Evolutionary conservation across 2,113 vertebrate genomes (phyloP).

Genomic region (Notarius quadriscutis): DNA sequence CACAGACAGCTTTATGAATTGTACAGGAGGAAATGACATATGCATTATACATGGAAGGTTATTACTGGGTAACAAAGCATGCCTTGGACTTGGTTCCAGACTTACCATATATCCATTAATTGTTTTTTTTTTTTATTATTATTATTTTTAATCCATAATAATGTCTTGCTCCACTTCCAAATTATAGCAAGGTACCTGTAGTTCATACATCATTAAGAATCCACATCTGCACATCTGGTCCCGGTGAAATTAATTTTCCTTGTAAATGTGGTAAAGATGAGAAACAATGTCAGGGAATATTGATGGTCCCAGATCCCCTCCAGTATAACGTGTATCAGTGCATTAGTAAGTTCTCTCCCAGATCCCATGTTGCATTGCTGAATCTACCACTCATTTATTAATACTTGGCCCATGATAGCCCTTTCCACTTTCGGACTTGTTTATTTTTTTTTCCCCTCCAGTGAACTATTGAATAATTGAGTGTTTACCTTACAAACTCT

Average conservation of each 20-base stretch:
- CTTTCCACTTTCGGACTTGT: slow-evolving; percentile 15
- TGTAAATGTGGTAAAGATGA: slow-evolving; percentile 59
- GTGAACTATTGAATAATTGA: slow-evolving; percentile 43
- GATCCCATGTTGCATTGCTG: slow-evolving; percentile 56
- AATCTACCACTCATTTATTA: slow-evolving; percentile 59
- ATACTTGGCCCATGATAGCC: slow-evolving; percentile 30
- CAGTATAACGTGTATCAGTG: slow-evolving; percentile 62
- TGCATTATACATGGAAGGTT: slow-evolving; percentile 4
- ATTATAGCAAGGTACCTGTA: slow-evolving; percentile 56
- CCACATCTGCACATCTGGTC: slow-evolving; percentile 63
- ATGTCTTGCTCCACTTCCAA: slow-evolving; percentile 57
- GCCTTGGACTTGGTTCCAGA: slow-evolving; percentile 28
- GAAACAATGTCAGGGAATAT: slow-evolving; percentile 69
- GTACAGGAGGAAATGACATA: slow-evolving; percentile 32
- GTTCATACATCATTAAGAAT: slow-evolving; percentile 62
- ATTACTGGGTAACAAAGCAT: slow-evolving; percentile 4
- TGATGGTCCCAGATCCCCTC: slow-evolving; percentile 62
- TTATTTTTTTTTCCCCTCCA: slow-evolving; percentile 31
- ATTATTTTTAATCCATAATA: slow-evolving; percentile 6
- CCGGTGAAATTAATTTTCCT: slow-evolving; percentile 70
- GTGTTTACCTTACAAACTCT: slow-evolving; percentile 38
- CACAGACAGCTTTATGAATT: slow-evolving; percentile 29
- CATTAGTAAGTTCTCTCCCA: slow-evolving; percentile 13
- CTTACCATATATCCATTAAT: slow-evolving; percentile 13
- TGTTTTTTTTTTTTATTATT: background rate